Evolutionary conservation across 2,888 invertebrate species (phyloP), one percentile per base, ranked within the genome.

Genomic region (Notodonta dromedarius): DNA sequence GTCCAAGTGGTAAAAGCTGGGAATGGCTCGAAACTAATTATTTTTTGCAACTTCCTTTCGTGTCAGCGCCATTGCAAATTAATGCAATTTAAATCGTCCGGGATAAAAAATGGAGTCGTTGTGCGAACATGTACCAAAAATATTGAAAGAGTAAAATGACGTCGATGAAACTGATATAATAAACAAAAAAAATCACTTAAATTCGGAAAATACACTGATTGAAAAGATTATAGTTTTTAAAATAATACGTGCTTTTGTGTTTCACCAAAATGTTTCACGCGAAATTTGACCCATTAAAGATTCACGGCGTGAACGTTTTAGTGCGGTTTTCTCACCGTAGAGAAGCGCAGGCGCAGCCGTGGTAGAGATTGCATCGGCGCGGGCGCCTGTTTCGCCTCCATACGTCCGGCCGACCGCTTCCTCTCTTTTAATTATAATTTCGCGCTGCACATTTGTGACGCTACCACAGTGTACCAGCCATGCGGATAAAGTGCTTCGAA

Each of bases 391-490:
- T 86, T 85, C 76, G 84, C 84, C 79, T 83, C 85, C 78, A 73
- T 71, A 76, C 83, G 87, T 91, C 91, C 90, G 91, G 89, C 80
- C 78, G 66, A 60, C 67, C 84, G 85, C 88, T 91, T 92, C 91
- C 90, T 91, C 88, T 84, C 86, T 89, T 86, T 74, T 87, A 87
- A 90, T 91, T 90, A 89, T 85, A 82, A 86, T 88, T 88, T 90
- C 72, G 85, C 84, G 74, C 80, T 84, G 85, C 84, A 82, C 82
- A 84, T 74, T 78, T 78, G 69, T 77, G 75, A 79, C 73, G 73
- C 71, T 71, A 73, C 63, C 65, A 62, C 64, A 66, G 51, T 24
- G 70, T 72, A 74, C 72, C 71, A 69, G 58, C 65, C 64, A 67
- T 69, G 71, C 63, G 69, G 64, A 66, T 74, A 66, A 62, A 66